These are phyloP conservation scores for Xiphias gladius DNA, from an alignment of 2,113 vertebrate species.

Conservation along the genomic window DNA sequence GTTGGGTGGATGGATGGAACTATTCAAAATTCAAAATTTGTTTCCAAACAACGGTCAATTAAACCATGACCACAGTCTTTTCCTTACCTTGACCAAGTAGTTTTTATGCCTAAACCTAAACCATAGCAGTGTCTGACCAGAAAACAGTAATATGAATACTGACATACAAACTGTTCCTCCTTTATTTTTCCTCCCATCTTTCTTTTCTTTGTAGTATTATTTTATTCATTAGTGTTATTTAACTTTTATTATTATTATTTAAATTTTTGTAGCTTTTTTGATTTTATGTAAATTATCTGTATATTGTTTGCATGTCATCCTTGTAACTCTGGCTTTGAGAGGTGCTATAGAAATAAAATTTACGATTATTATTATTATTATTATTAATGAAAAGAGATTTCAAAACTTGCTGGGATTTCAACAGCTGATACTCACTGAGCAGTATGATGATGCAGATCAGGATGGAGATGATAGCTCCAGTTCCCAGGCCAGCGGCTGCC, in stretches of 20 bases:
- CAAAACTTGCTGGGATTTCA: neutral
- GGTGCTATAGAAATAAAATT: too few relatives aligned
- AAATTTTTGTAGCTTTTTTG: neutral
- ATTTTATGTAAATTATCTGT: neutral
- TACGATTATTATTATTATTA: too few relatives aligned
- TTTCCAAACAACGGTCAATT: too few relatives aligned
- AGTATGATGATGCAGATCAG: constrained; percentile 95
- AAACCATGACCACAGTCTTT: neutral
- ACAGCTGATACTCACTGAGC: constrained; percentile 87
- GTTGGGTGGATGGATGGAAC: too few relatives aligned
- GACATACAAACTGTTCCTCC: neutral
- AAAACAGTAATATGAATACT: neutral
- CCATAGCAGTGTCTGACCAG: neutral
- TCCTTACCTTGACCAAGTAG: neutral
- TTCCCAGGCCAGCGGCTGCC: constrained; percentile 92
- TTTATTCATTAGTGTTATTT: neutral
- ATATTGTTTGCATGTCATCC: neutral
- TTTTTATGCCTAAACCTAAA: neutral
- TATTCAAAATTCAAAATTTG: neutral
- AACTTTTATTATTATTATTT: neutral
- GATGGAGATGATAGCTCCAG: constrained; percentile 95
- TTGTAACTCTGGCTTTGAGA: too few relatives aligned
- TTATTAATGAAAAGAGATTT: neutral
- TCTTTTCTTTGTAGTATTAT: neutral
- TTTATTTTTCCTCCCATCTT: neutral